Base-by-base conservation (phyloP, 2,888 invertebrate genomes). In the Phanerotoma sp. region DNA sequence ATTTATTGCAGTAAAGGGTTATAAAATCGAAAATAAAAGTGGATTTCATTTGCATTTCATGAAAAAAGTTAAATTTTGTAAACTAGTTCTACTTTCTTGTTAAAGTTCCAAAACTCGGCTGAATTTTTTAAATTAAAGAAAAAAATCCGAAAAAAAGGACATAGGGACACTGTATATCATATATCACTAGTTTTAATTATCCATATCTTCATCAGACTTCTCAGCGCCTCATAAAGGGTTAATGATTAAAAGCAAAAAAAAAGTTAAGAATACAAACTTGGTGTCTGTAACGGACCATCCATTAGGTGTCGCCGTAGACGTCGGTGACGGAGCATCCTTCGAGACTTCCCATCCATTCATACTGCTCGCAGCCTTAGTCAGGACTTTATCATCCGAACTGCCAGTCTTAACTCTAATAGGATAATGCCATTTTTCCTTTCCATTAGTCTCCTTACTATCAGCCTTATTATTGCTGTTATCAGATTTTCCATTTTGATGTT, bases 201-300 rank as follows among this genome's bases (percentile, higher is more conserved):
- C n/a, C n/a, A n/a, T n/a, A n/a, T n/a, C n/a, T n/a, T n/a, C n/a
- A n/a, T n/a, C n/a, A n/a, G n/a, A n/a, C n/a, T n/a, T n/a, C n/a
- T n/a, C n/a, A n/a, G n/a, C n/a, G n/a, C n/a, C n/a, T n/a, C n/a
- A n/a, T n/a, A n/a, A n/a, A n/a, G n/a, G 38, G 45, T n/a, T 37
- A 50, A 15, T 40, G 49, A 47, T 9, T 40, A 48, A n/a, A 40
- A 49, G 44, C 40, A 44, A 40, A 45, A 47, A 32, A 20, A 28
- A 52, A 16, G 37, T 38, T 18, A 30, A 4, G 40, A 48, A 18
- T 22, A 59, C 65, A 61, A 61, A 76, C 75, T 71, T 71, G 62
- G 67, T 73, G 45, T 77, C 76, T 20, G 72, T 70, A 51, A 74
- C 72, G 18, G 69, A 72, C 77, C 77, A 77, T 44, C 74, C 75